phyloP scores from a whole-genome alignment of 2,797 vertebrate genomes.

The Amblyraja radiata region DNA sequence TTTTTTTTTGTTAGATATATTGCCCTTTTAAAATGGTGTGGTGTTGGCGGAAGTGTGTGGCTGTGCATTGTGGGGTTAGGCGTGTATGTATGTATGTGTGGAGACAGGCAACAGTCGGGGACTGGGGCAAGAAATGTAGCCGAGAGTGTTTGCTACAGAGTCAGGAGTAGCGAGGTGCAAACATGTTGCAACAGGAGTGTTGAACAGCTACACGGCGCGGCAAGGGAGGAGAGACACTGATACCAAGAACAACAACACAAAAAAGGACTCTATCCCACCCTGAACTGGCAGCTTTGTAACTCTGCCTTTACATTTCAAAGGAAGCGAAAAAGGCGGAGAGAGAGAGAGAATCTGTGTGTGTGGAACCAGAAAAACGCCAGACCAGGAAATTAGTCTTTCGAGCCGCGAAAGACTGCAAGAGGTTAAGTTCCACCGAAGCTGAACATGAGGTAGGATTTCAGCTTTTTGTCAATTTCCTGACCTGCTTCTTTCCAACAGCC shows the following conservation, averaged over 20 bases:
- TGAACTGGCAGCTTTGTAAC: neutral
- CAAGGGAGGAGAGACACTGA: neutral
- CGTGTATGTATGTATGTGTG: neutral
- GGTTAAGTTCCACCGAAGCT: neutral
- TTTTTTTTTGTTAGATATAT: neutral
- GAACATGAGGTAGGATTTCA: constrained; percentile 17
- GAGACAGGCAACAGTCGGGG: neutral
- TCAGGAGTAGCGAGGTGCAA: neutral
- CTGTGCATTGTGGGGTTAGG: constrained; percentile 22
- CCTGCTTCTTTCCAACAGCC: neutral
- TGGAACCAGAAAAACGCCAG: neutral
- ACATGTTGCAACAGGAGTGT: neutral
- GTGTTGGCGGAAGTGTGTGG: neutral
- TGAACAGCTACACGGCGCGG: neutral
- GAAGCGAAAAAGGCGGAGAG: neutral
- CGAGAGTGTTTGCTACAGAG: neutral
- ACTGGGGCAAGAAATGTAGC: neutral
- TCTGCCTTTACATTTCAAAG: neutral
- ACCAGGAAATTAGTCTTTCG: neutral
- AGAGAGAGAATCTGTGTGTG: neutral
- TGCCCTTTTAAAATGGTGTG: neutral
- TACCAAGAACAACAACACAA: neutral
- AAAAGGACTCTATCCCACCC: neutral
- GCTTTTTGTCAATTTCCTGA: neutral
- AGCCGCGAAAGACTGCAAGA: neutral